These are phyloP conservation scores for Zaprionus camerounensis DNA, from an alignment of 1,140 invertebrate species.

Conservation along the genomic window DNA sequence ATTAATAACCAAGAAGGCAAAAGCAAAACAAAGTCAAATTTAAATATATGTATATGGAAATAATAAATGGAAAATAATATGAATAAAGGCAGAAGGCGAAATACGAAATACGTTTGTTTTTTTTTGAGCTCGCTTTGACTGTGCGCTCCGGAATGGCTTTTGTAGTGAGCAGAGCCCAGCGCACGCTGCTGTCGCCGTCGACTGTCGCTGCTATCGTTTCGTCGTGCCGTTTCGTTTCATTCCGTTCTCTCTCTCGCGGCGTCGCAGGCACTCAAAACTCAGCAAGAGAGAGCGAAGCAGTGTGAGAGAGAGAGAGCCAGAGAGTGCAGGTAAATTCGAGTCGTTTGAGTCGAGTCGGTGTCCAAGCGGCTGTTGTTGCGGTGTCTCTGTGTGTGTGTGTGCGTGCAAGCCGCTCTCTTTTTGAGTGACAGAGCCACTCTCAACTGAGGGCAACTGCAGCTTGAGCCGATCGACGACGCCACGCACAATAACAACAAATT, in stretches of 20 bases:
- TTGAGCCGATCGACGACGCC: constrained; percentile 57
- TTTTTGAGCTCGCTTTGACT: constrained; percentile 60
- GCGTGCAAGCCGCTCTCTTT: neutral
- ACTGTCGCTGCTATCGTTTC: constrained; percentile 65
- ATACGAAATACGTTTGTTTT: constrained; percentile 7
- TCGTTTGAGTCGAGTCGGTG: constrained; percentile 21
- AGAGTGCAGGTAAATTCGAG: constrained; percentile 25
- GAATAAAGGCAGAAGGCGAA: constrained; percentile 4
- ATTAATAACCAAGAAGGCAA: neutral
- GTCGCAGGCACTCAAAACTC: neutral
- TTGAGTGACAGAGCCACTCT: neutral
- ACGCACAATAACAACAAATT: constrained; percentile 54
- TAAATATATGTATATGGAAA: constrained; percentile 16
- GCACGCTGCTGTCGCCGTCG: constrained; percentile 64
- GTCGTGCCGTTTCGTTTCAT: constrained; percentile 55
- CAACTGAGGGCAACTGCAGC: constrained; percentile 19
- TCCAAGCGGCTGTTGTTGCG: neutral
- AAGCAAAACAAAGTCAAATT: neutral
- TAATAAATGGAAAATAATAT: neutral
- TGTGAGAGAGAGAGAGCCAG: neutral
- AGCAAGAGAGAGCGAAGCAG: neutral
- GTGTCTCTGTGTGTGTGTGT: neutral
- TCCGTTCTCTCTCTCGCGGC: constrained; percentile 27
- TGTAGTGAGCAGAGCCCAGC: constrained; percentile 53
- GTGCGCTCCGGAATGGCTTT: constrained; percentile 65